Base-by-base conservation (phyloP, 2,888 invertebrate species). In the Epicampocera succincta region DNA sequence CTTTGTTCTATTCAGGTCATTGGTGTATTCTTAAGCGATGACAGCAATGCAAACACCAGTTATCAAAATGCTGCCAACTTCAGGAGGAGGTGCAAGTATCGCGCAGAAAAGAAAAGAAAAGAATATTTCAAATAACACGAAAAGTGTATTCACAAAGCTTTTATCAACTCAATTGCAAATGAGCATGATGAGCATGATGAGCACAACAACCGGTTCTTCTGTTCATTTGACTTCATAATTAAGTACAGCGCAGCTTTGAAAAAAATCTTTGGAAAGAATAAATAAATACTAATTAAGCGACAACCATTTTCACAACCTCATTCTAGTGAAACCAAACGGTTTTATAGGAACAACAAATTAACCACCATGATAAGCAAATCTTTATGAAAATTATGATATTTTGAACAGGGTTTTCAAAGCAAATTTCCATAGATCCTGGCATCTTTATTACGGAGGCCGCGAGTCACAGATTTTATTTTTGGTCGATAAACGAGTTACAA, bases 21-120 rank as follows among this genome's bases (percentile, higher is more conserved):
- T 78, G 78, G 75, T 75, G 71, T 66, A 75, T 48, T 71, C 78
- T 78, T 82, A 66, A 69, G 54, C 66, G 75, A 56, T 66, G 78
- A 75, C 71, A 71, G 73, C 74, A 52, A 65, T 58, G 65, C 74
- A 74, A 82, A 66, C 75, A 75, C 29, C 42, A 68, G 54, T 54
- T 82, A 54, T 66, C 58, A 78, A 82, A 33, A 82, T 78, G 74
- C 52, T 78, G 54, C 60, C 78, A 78, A 71, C 74, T 66, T 65
- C 54, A 42, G 38, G 2, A 42, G 48, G 38, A 73, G 42, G 44
- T 33, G 15, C 17, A 44, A 73, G 29, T 21, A 44, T n/a, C 11
- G 13, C 56, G 40, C n/a, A n/a, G 33, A 29, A 29, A 71, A 50
- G 17, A 56, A 56, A 17, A 25, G 8, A 50, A 50, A 42, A n/a